A percentile compares a stretch with the other conserved stretches of the same genome.
phyloP scores from a whole-genome alignment of 2,113 vertebrate genomes.

The Stegostoma tigrinum region DNA sequence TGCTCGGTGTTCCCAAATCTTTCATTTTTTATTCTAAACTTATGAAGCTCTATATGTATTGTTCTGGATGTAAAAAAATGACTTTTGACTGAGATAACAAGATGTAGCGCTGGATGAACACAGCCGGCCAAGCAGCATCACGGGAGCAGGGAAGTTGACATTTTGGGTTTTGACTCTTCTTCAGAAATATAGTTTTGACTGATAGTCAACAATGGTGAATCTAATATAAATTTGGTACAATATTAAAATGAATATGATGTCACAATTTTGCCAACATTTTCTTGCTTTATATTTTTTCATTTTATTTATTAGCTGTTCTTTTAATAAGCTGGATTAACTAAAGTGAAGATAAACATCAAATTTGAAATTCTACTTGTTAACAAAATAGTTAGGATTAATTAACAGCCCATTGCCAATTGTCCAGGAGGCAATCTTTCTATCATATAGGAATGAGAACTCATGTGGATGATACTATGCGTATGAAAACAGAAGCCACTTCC shows the following conservation, averaged over 20 bases:
- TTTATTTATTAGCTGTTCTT: background rate
- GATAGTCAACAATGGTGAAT: background rate
- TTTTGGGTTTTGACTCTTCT: too few species aligned
- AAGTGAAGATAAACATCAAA: background rate
- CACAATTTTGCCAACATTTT: background rate
- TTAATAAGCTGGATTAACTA: background rate
- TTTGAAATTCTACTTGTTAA: background rate
- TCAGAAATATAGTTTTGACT: too few species aligned
- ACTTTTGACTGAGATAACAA: too few species aligned
- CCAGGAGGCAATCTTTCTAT: background rate
- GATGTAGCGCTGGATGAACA: too few species aligned
- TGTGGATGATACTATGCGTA: background rate
- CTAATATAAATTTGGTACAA: background rate
- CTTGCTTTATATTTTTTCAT: background rate
- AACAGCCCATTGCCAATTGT: background rate
- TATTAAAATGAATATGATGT: background rate
- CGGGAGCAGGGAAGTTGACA: too few species aligned
- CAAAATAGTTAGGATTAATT: background rate
- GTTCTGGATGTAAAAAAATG: background rate
- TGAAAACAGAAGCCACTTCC: background rate
- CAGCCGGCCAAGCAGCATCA: too few species aligned
- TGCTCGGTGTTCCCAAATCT: too few species aligned
- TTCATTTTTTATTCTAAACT: background rate
- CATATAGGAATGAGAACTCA: background rate
- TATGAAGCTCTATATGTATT: background rate